These are phyloP conservation scores for Loriculus beryllinus DNA, from an alignment of 2,797 vertebrate genomes.

Conservation along the genomic window DNA sequence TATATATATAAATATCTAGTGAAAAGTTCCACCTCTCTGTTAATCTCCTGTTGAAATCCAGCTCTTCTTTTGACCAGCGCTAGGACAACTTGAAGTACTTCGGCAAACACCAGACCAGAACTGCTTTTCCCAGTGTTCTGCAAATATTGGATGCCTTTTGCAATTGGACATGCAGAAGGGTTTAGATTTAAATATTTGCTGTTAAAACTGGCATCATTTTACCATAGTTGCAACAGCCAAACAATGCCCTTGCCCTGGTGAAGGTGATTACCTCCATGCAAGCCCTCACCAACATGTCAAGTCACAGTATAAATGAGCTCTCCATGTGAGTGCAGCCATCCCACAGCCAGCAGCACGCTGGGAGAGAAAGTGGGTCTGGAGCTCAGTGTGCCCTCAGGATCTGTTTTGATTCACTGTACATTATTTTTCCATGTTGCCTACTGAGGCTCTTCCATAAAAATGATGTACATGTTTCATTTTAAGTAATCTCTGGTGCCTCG, in stretches of 20 bases:
- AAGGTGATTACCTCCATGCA: background rate
- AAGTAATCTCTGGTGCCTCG: background rate
- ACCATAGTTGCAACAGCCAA: background rate
- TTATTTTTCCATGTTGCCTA: background rate
- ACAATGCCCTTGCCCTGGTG: background rate
- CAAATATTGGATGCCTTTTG: background rate
- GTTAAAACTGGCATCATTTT: background rate
- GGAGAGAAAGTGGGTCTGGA: rapidly evolving
- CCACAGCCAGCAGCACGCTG: rapidly evolving
- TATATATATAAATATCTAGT: background rate
- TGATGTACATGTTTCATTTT: background rate
- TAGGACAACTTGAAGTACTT: background rate
- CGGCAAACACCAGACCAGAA: background rate
- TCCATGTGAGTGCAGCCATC: rapidly evolving
- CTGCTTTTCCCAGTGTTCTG: background rate
- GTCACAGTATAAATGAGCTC: background rate
- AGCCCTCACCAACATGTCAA: background rate
- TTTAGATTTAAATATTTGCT: background rate
- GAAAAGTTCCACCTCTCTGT: background rate
- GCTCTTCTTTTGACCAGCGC: background rate
- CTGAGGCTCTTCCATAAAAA: background rate
- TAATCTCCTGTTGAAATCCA: background rate
- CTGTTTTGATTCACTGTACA: background rate
- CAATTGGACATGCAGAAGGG: background rate
- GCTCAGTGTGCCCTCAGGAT: background rate